These are phyloP conservation scores for Triplophysa bombifrons DNA, from an alignment of 2,797 vertebrate species.

Conservation along the genomic window DNA sequence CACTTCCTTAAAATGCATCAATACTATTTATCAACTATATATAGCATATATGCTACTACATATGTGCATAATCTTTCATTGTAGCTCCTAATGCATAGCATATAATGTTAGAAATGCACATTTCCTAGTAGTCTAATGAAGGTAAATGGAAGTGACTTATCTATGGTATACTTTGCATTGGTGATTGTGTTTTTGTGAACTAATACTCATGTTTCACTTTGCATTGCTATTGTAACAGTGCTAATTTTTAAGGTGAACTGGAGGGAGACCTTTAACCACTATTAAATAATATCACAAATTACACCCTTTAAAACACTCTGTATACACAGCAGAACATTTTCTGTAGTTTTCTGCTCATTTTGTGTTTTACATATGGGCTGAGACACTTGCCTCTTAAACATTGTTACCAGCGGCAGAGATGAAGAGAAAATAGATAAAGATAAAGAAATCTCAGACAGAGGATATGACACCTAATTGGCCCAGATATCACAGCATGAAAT, in stretches of 20 bases:
- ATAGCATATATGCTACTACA: neutral
- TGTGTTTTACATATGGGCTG: constrained; percentile 51
- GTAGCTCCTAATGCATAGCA: neutral
- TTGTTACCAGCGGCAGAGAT: constrained; percentile 56
- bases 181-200: constrained; percentile 12
- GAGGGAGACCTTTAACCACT: neutral
- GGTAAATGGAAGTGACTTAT: too few species aligned
- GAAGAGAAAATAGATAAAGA: constrained; percentile 59
- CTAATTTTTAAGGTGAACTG: neutral
- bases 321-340: constrained; percentile 16
- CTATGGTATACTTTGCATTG: neutral
- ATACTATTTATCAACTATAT: neutral
- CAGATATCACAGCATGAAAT: constrained; percentile 78
- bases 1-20: constrained; percentile 20
- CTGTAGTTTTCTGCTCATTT: constrained; percentile 47
- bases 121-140: too few species aligned
- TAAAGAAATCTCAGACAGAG: constrained; percentile 63
- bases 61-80: too few species aligned
- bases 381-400: constrained; percentile 63
- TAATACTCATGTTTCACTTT: neutral
- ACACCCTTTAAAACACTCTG: constrained; percentile 10
- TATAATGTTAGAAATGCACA: neutral
- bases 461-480: constrained; percentile 77
- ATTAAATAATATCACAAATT: constrained; percentile 28
- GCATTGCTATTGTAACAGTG: neutral